Evolutionary conservation across 1,140 invertebrate species (phyloP).

Genomic region (Sinonovacula constricta): DNA sequence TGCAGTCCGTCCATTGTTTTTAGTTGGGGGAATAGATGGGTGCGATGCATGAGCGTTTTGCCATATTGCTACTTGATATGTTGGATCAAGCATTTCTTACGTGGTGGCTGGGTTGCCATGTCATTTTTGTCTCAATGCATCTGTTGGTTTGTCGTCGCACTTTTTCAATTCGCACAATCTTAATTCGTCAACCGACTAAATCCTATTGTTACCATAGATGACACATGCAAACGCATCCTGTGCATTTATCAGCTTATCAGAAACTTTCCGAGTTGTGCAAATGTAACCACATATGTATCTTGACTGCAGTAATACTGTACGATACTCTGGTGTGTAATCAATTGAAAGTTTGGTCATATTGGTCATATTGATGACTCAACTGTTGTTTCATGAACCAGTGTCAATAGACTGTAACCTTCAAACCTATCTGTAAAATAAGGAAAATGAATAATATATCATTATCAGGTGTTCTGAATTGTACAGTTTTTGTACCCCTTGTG

Average conservation of each 20-base stretch:
- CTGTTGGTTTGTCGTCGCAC: neutral
- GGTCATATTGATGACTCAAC: slow-evolving; percentile 32
- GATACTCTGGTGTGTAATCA: neutral
- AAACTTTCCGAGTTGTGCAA: neutral
- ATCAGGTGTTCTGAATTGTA: too few relatives aligned
- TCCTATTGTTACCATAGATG: neutral
- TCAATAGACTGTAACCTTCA: slow-evolving; percentile 40
- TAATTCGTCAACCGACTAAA: slow-evolving; percentile 7
- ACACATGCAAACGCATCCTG: neutral
- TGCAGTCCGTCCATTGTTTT: neutral
- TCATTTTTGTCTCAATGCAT: neutral
- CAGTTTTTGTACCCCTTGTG: too few relatives aligned
- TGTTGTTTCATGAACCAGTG: slow-evolving; percentile 47
- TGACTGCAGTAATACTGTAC: neutral
- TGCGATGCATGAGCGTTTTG: neutral
- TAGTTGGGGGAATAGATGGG: neutral
- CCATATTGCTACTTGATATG: slow-evolving; percentile 15
- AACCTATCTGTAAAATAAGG: slow-evolving; percentile 37
- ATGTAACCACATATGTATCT: neutral
- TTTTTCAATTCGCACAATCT: slow-evolving; percentile 9
- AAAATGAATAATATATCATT: slow-evolving; percentile 54
- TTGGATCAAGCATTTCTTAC: slow-evolving; percentile 6
- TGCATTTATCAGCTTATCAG: neutral
- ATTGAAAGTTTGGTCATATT: too few relatives aligned
- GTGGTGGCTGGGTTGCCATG: neutral